A percentile compares a stretch with the other conserved stretches of the same genome.
phyloP scores from a whole-genome alignment of 2,888 invertebrate genomes.

The Calliopum simillimum region DNA sequence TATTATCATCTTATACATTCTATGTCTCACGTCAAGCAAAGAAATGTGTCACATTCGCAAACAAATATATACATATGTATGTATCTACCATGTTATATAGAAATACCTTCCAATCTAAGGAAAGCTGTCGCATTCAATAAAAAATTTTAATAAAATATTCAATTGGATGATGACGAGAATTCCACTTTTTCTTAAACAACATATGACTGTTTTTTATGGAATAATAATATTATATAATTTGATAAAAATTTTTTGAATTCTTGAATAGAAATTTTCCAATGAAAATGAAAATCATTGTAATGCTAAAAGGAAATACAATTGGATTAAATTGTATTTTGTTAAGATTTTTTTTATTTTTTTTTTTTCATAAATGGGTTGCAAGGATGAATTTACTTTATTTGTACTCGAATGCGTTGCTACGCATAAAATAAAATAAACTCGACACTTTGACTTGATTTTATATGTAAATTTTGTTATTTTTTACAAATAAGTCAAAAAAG shows the following conservation, averaged over 20 bases:
- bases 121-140: no score
- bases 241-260: not conserved
- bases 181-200: no score
- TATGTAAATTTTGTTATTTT: no score
- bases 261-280: not conserved
- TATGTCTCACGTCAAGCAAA: not conserved
- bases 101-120: not conserved
- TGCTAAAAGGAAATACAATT: slow-evolving; percentile 11
- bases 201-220: not conserved
- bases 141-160: slow-evolving; percentile 13
- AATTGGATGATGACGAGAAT: slow-evolving; percentile 19
- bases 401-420: no score
- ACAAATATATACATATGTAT: not conserved
- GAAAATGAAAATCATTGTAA: not conserved
- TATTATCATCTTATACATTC: no score
- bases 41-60: slow-evolving; percentile 9
- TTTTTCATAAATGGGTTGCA: slow-evolving; percentile 17
- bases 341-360: slow-evolving; percentile 7
- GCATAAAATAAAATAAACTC: no score
- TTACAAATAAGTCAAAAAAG: no score
- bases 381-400: slow-evolving; percentile 10
- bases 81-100: no score
- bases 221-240: not conserved
- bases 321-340: slow-evolving; percentile 22
- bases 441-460: not conserved